Conservation (phyloP, 92 coral and sea anemone species). For the Porites cylindrica region DNA sequence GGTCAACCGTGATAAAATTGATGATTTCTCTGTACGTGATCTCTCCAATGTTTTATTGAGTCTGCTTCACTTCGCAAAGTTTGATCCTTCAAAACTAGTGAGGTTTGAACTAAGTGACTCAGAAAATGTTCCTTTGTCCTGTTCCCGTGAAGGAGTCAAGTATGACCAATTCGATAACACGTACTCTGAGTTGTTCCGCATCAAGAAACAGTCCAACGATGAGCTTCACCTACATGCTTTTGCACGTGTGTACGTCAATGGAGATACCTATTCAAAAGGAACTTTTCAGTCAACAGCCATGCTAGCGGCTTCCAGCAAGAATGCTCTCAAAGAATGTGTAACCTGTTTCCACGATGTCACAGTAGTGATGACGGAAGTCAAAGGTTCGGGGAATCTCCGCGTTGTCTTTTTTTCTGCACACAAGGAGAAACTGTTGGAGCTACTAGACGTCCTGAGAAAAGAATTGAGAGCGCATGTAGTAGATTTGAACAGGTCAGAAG, state of each 20-base stretch:
- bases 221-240: constrained; percentile 4
- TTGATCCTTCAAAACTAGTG: constrained; percentile 21
- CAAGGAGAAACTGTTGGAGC: neutral
- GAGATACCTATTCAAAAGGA: neutral
- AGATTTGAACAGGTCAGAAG: neutral
- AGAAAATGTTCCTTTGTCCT: neutral
- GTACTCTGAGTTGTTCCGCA: constrained; percentile 1
- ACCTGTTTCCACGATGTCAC: neutral
- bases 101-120: constrained; percentile 1
- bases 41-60: neutral
- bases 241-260: neutral
- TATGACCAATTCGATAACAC: neutral
- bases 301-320: neutral
- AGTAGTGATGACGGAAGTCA: neutral
- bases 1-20: too few relatives aligned
- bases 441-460: neutral
- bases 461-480: neutral
- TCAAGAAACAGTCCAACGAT: neutral
- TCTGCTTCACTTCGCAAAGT: constrained; percentile 13
- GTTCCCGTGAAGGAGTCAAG: neutral
- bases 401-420: constrained; percentile 3
- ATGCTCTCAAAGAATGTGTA: neutral
- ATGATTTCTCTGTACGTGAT: neutral
- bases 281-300: neutral
- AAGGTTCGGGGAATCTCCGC: neutral